phyloP scores from a whole-genome alignment of 1,140 invertebrate genomes.

The Lasaia peninsularis region DNA sequence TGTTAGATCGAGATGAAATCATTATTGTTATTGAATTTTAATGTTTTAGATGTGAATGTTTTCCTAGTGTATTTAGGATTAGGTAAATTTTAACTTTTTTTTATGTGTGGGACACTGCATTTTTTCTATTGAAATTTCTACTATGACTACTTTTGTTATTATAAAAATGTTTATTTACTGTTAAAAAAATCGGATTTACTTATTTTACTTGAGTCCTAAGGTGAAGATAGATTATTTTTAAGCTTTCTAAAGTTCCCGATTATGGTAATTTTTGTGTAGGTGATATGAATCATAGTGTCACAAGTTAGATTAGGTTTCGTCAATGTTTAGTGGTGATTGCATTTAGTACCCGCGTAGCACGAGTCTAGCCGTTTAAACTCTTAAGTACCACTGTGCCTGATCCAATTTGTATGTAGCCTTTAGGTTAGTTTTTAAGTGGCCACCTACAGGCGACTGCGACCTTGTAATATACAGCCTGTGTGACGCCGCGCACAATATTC shows the following conservation, averaged over 20 bases:
- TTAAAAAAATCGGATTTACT: slow-evolving; percentile 35
- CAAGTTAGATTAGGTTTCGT: slow-evolving; percentile 49
- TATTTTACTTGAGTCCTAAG: slow-evolving; percentile 30
- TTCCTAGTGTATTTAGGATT: slow-evolving; percentile 41
- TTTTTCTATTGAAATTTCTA: slow-evolving; percentile 37
- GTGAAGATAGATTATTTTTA: slow-evolving; percentile 50
- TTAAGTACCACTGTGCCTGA: slow-evolving; percentile 64
- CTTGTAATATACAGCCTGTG: slow-evolving; percentile 3
- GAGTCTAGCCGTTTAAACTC: slow-evolving; percentile 35
- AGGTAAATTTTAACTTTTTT: slow-evolving; percentile 50
- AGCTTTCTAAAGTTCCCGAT: slow-evolving; percentile 62
- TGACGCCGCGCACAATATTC: slow-evolving; percentile 21
- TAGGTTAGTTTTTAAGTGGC: slow-evolving; percentile 33
- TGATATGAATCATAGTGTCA: slow-evolving; percentile 1
- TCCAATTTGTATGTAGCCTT: slow-evolving; percentile 39
- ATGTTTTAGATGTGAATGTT: slow-evolving; percentile 61
- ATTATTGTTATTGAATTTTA: slow-evolving; percentile 63
- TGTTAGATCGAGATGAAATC: slow-evolving; percentile 30
- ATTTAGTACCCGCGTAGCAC: slow-evolving; percentile 58
- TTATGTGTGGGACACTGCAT: slow-evolving; percentile 36
- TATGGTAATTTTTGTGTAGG: slow-evolving; percentile 16
- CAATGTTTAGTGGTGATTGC: slow-evolving; percentile 57
- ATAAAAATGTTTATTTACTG: slow-evolving; percentile 44
- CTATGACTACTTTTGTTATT: slow-evolving; percentile 32
- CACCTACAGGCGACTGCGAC: slow-evolving; percentile 36